Percentiles rank a stretch among this genome's conserved stretches.
Evolutionary conservation across 2,113 vertebrate genomes (phyloP).

Genomic region (Apus apus): DNA sequence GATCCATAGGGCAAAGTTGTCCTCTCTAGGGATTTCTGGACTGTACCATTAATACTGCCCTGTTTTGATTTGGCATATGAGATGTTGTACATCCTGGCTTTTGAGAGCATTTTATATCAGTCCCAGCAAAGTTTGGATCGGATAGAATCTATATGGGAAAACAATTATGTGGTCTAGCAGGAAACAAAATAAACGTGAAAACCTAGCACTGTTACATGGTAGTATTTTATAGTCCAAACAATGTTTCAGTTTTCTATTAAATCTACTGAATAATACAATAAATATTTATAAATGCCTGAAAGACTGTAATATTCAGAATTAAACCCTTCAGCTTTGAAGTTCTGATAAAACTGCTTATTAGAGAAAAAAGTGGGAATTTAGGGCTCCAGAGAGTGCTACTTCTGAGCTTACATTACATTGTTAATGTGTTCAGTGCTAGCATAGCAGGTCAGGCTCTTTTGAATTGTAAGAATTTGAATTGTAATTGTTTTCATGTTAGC

Average conservation of each 20-base stretch:
- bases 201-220: neutral
- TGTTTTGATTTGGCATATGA: neutral
- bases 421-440: conserved; percentile 54
- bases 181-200: neutral
- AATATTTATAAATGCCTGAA: neutral
- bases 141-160: neutral
- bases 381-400: conserved; percentile 43
- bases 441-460: conserved; percentile 33
- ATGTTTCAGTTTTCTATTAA: neutral
- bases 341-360: conserved; percentile 13
- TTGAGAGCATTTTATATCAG: neutral
- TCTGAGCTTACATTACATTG: conserved; percentile 39
- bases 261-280: neutral
- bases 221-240: neutral
- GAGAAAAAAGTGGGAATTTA: conserved; percentile 36
- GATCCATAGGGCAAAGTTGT: neutral
- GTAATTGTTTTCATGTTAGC: conserved; percentile 40
- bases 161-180: neutral
- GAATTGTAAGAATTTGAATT: conserved; percentile 44
- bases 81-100: neutral
- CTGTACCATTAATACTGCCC: neutral
- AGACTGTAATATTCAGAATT: neutral
- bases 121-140: neutral
- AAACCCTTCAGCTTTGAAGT: conserved; percentile 1
- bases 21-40: neutral